phyloP scores from a whole-genome alignment of 1,140 invertebrate genomes.

The Hestina assimilis region DNA sequence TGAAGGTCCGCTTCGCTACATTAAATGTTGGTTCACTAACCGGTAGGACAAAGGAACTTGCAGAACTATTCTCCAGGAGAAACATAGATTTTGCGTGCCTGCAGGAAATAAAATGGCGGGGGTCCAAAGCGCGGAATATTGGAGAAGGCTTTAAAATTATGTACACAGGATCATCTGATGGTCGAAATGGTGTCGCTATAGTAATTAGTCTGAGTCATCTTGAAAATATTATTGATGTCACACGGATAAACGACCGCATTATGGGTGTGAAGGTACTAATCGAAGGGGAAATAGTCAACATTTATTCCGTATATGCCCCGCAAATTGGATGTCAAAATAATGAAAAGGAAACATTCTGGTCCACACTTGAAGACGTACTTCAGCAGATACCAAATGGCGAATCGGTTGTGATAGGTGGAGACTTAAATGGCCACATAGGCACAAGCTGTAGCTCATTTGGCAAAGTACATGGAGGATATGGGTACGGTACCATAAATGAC shows the following conservation, averaged over 20 bases:
- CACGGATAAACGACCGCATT: too few relatives aligned
- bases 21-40: too few relatives aligned
- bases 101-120: too few relatives aligned
- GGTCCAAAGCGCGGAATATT: too few relatives aligned
- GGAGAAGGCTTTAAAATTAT: too few relatives aligned
- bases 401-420: slow-evolving; percentile 9
- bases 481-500: slow-evolving; percentile 2
- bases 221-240: too few relatives aligned
- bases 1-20: not conserved
- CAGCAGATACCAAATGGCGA: slow-evolving; percentile 12
- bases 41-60: not conserved
- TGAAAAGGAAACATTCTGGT: not conserved
- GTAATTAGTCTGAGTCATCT: too few relatives aligned
- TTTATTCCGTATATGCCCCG: not conserved
- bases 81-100: too few relatives aligned
- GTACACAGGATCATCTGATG: too few relatives aligned
- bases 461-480: slow-evolving; percentile 15
- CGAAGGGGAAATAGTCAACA: not conserved
- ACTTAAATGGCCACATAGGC: slow-evolving; percentile 28
- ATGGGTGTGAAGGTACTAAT: not conserved
- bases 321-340: not conserved
- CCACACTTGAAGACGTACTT: not conserved
- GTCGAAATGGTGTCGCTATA: too few relatives aligned
- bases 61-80: not conserved
- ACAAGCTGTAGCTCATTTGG: not conserved